Evolutionary conservation across 2,113 vertebrate genomes (phyloP).

Genomic region (Azemiops feae): DNA sequence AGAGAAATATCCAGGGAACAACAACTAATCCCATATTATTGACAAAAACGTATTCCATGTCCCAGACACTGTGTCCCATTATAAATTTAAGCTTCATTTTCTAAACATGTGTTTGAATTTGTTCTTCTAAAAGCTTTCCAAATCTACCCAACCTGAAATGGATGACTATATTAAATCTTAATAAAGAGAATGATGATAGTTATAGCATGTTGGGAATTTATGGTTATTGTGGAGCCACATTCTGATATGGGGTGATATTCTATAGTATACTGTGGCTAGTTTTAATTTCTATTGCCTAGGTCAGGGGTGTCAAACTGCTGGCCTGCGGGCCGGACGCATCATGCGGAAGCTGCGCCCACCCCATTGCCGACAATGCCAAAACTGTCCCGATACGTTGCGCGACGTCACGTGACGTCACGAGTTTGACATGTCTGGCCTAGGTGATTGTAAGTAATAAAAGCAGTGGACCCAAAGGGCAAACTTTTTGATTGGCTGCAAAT

Average conservation of each 20-base stretch:
- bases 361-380: no score
- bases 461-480: not conserved
- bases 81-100: not conserved
- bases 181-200: not conserved
- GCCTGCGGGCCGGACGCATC: no score
- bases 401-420: no score
- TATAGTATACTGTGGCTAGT: not conserved
- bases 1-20: not conserved
- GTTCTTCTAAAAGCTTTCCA: not conserved
- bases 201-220: not conserved
- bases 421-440: no score
- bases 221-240: not conserved
- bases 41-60: not conserved
- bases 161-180: not conserved
- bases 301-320: no score
- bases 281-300: not conserved
- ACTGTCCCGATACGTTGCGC: no score
- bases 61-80: no score
- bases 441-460: not conserved
- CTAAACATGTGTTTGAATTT: not conserved
- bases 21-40: not conserved
- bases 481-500: not conserved
- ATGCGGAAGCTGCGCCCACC: no score
- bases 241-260: not conserved
- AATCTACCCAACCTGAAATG: not conserved